Evolutionary conservation across 2,113 vertebrate genomes (phyloP), one percentile per base, ranked within the genome.

Genomic region (Hyperopisus bebe): DNA sequence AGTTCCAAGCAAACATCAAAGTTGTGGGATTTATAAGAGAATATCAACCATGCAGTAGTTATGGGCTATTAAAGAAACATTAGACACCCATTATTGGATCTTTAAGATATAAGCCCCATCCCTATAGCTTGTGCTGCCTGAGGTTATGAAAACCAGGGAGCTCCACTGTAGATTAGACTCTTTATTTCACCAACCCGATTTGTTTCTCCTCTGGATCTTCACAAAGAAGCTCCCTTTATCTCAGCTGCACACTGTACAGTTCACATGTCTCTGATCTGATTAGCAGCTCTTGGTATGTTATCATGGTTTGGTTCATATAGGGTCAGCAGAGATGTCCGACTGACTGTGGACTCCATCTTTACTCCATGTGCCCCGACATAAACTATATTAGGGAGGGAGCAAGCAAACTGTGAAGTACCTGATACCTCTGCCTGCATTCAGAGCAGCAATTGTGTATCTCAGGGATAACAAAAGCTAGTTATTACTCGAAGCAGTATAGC

Each of bases 331-430:
- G 48, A 50, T 35, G 48, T 48, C 5, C 11, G 5, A 19, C 85
- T 51, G 47, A 51, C 85, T 86, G 48, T 31, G 48, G 9, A 51
- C 11, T 86, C 84, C 47, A 51, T 86, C 48, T 31, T 39, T 13
- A 17, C 85, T 87, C 85, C 15, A 7, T 87, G 50, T 51, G 47
- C 7, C 85, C 50, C 3, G 15, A 51, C n/a, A 87, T 39, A 21
- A 85, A 10, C 50, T 35, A 21, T 53, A 31, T 39, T 55, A 87
- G 31, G 89, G 90, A 66, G 46, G 84, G 91, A 85, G 4, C 46
- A 90, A 91, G 92, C 90, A 91, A 90, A 91, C 90, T 84, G 91
- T 88, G 90, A 92, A 31, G 17, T 17, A 11, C 13, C 21, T 84
- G 35, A 6, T n/a, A 35, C 10, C n/a, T 8, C 6, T 48, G 15